Percentiles rank a stretch among this genome's conserved stretches.
Evolutionary conservation across 2,888 invertebrate genomes (phyloP).

Genomic region (Griposia aprilina): DNA sequence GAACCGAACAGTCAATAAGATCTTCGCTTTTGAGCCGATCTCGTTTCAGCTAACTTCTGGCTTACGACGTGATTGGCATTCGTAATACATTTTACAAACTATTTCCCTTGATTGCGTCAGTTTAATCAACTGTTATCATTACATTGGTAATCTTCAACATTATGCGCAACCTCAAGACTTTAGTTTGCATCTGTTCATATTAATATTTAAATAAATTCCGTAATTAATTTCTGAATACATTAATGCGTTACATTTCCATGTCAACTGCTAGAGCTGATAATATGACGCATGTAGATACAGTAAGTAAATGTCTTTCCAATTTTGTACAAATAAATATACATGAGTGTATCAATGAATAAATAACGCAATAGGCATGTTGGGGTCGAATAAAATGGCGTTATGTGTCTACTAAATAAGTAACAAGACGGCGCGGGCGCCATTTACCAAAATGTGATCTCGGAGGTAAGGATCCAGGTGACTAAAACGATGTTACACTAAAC

Average conservation of each 20-base stretch:
- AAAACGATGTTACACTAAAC: constrained; percentile 63
- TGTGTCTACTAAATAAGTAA: constrained; percentile 67
- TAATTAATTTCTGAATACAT: constrained; percentile 48
- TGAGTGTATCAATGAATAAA: constrained; percentile 68
- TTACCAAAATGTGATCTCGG: constrained; percentile 67
- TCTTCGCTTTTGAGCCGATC: constrained; percentile 82
- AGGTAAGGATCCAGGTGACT: constrained; percentile 64
- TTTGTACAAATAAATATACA: constrained; percentile 68
- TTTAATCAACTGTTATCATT: constrained; percentile 78
- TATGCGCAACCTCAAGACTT: constrained; percentile 32
- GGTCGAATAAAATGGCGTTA: constrained; percentile 66
- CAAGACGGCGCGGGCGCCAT: constrained; percentile 53
- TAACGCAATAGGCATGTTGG: constrained; percentile 61
- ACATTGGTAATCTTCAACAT: constrained; percentile 55
- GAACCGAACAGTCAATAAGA: constrained; percentile 86
- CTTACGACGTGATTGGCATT: constrained; percentile 79
- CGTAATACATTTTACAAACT: constrained; percentile 73
- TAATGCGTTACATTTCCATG: constrained; percentile 50
- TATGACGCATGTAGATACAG: constrained; percentile 57
- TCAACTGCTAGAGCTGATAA: constrained; percentile 59
- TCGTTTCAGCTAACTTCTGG: constrained; percentile 82
- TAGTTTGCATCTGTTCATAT: constrained; percentile 28
- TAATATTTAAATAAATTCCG: constrained; percentile 40
- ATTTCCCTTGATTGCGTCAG: constrained; percentile 73
- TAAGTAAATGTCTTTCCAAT: constrained; percentile 65